Percentiles rank a stretch among this genome's conserved stretches.
phyloP scores from a whole-genome alignment of 2,888 invertebrate genomes.

The Sicus ferrugineus region DNA sequence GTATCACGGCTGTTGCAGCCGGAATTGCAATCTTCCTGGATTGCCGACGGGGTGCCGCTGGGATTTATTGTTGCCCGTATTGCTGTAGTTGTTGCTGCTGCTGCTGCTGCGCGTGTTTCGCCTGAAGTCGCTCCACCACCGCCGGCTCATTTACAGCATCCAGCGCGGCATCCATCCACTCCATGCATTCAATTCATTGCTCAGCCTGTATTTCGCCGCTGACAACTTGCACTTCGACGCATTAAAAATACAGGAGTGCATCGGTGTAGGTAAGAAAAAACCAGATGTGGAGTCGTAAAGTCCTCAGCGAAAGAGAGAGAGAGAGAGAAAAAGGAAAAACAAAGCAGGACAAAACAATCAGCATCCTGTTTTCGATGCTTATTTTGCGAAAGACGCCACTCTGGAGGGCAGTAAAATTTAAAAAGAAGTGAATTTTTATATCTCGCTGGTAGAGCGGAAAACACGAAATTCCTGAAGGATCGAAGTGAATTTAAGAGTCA shows the following conservation, averaged over 20 bases:
- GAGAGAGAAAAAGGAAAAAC: neutral
- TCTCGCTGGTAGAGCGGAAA: too few relatives aligned
- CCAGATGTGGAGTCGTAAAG: neutral
- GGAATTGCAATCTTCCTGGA: constrained; percentile 14
- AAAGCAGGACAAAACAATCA: too few relatives aligned
- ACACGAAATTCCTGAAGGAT: too few relatives aligned
- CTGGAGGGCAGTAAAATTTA: neutral
- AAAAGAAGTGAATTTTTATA: neutral
- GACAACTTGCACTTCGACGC: neutral
- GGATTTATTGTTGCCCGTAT: neutral
- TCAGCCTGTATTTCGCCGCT: neutral
- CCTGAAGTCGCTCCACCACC: neutral
- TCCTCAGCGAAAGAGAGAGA: neutral
- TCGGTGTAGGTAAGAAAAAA: neutral
- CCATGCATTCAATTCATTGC: neutral
- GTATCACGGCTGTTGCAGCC: constrained; percentile 21
- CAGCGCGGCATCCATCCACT: neutral
- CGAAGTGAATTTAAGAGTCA: too few relatives aligned
- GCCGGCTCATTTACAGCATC: constrained; percentile 6
- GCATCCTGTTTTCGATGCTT: neutral
- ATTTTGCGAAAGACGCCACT: neutral
- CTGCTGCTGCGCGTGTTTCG: neutral
- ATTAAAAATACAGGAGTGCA: constrained; percentile 4
- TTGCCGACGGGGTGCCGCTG: constrained; percentile 1
- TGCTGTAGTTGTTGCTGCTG: neutral